Conservation (phyloP, 1,140 invertebrate genomes). For the Chironomus tepperi region DNA sequence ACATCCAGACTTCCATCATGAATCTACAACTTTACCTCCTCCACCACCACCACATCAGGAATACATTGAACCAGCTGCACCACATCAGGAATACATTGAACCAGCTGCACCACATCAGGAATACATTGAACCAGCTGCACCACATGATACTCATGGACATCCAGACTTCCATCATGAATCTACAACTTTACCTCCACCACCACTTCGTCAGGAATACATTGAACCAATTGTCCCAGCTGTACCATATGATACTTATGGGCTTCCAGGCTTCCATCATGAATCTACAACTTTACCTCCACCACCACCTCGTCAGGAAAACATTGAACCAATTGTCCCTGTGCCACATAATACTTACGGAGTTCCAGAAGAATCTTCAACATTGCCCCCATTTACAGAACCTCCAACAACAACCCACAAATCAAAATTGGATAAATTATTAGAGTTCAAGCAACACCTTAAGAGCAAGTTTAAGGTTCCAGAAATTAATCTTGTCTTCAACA, state of each 20-base stretch:
- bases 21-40: neutral
- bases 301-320: neutral
- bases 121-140: too few species aligned
- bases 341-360: constrained; percentile 6
- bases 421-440: too few species aligned
- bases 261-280: too few species aligned
- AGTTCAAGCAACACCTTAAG: neutral
- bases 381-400: too few species aligned
- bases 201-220: constrained; percentile 14
- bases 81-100: too few species aligned
- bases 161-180: neutral
- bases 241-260: too few species aligned
- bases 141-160: constrained; percentile 26
- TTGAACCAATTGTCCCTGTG: neutral
- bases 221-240: neutral
- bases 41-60: neutral
- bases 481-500: constrained; percentile 28
- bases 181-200: constrained; percentile 5
- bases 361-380: too few species aligned
- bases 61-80: too few species aligned
- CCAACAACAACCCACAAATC: too few species aligned
- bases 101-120: neutral
- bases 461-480: neutral
- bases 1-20: too few species aligned
- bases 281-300: neutral